Evolutionary conservation across 2,797 vertebrate species (phyloP).

Genomic region (Pantherophis vulpinus): DNA sequence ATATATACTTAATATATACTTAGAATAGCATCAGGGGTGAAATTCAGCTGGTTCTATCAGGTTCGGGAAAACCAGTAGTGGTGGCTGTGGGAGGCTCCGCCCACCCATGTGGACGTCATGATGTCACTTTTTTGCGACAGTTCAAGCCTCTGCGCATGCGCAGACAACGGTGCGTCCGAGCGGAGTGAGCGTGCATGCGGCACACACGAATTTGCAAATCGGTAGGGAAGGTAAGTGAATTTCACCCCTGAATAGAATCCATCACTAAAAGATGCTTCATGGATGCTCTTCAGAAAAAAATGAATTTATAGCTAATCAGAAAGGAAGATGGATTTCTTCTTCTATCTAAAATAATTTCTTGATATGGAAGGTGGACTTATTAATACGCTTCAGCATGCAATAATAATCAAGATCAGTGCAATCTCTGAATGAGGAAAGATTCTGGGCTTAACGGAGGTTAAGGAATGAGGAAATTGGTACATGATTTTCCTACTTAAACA

Average conservation of each 20-base stretch:
- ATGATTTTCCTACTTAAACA: not conserved
- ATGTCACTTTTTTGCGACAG: too few relatives aligned
- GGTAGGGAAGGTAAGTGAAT: too few relatives aligned
- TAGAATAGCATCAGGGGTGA: too few relatives aligned
- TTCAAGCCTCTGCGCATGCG: too few relatives aligned
- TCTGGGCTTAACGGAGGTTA: not conserved
- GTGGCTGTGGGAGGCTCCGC: too few relatives aligned
- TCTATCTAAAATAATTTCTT: not conserved
- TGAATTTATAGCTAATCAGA: not conserved
- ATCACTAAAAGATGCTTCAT: not conserved
- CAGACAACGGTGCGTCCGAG: too few relatives aligned
- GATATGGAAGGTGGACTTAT: not conserved
- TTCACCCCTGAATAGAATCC: not conserved
- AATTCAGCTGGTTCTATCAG: too few relatives aligned
- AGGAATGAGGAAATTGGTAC: not conserved
- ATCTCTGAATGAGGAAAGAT: not conserved
- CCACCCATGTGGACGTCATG: too few relatives aligned
- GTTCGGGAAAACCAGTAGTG: too few relatives aligned
- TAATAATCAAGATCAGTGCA: not conserved
- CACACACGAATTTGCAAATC: too few relatives aligned
- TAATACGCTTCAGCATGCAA: not conserved
- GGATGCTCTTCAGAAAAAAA: rapidly evolving
- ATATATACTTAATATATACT: not conserved
- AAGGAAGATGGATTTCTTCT: not conserved
- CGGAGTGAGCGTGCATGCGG: too few relatives aligned